phyloP scores from a whole-genome alignment of 1,140 invertebrate species.

The Aphelenchoides besseyi region DNA sequence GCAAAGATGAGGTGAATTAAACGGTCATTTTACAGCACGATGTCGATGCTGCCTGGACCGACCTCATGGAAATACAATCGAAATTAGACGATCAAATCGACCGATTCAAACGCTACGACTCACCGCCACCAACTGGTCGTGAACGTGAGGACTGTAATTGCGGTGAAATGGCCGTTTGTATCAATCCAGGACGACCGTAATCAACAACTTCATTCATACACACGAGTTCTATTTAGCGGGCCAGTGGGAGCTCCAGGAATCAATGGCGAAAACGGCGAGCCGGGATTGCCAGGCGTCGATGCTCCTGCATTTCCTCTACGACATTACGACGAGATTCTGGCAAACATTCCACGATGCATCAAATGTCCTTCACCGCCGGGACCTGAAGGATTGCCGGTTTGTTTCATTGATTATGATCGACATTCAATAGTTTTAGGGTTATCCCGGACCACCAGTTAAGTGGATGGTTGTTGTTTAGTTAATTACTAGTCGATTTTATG shows the following conservation, averaged over 20 bases:
- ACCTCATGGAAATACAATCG: not conserved
- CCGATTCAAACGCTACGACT: not conserved
- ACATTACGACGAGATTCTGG: slow-evolving; percentile 7
- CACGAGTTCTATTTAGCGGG: not conserved
- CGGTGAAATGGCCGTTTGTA: slow-evolving; percentile 1
- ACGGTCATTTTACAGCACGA: not conserved
- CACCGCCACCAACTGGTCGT: not conserved
- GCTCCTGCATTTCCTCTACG: not conserved
- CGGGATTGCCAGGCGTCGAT: not conserved
- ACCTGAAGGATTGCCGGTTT: not conserved
- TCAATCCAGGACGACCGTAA: not conserved
- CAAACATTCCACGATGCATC: not conserved
- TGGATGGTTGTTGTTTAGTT: not conserved
- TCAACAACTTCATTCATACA: not conserved
- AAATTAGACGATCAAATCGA: not conserved
- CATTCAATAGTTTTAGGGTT: not conserved
- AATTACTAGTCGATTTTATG: slow-evolving; percentile 6
- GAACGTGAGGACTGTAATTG: not conserved
- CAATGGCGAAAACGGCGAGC: not conserved
- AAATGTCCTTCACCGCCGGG: not conserved
- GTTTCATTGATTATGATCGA: not conserved
- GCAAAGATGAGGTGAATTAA: too few species aligned
- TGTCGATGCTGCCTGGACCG: not conserved
- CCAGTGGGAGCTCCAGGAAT: too few species aligned
- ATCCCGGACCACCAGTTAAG: not conserved